Evolutionary conservation across 1,140 invertebrate genomes (phyloP).

Genomic region (Chymomyza costata): DNA sequence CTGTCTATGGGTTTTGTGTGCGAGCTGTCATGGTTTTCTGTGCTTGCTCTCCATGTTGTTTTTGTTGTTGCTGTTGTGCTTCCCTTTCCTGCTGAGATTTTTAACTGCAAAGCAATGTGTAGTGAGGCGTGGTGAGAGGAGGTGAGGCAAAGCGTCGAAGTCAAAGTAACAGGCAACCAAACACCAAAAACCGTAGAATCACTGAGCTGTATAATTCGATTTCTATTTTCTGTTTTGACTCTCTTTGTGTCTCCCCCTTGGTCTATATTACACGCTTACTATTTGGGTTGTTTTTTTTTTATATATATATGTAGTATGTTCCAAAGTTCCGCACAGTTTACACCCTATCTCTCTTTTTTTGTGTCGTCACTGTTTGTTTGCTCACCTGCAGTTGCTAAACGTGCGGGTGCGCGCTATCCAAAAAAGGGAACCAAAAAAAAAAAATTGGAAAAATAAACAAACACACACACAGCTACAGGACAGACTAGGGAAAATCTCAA

Average conservation of each 20-base stretch:
- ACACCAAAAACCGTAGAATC: conserved; percentile 71
- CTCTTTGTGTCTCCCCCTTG: conserved; percentile 13
- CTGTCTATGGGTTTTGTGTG: conserved; percentile 14
- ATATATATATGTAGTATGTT: too few relatives aligned
- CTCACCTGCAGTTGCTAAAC: conserved; percentile 37
- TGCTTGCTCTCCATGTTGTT: too few relatives aligned
- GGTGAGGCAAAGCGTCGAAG: conserved; percentile 11
- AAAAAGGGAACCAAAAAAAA: conserved; percentile 7
- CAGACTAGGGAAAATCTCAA: neutral
- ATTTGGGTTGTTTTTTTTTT: conserved; percentile 9
- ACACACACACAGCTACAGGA: neutral
- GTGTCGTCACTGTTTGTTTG: conserved; percentile 25
- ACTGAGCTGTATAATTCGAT: conserved; percentile 73
- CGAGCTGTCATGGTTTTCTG: conserved; percentile 49
- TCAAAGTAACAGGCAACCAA: conserved; percentile 69
- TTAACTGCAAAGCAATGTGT: conserved; percentile 50
- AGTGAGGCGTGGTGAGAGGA: conserved; percentile 11
- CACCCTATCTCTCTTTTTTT: neutral
- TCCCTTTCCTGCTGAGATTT: conserved; percentile 54
- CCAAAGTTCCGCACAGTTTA: too few relatives aligned
- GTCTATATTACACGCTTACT: neutral
- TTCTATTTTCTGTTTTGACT: conserved; percentile 66
- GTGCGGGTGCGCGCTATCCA: neutral
- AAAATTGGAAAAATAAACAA: conserved; percentile 4
- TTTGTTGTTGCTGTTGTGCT: conserved; percentile 28